Conservation (phyloP, 2,888 invertebrate species). For the Serripes groenlandicus region DNA sequence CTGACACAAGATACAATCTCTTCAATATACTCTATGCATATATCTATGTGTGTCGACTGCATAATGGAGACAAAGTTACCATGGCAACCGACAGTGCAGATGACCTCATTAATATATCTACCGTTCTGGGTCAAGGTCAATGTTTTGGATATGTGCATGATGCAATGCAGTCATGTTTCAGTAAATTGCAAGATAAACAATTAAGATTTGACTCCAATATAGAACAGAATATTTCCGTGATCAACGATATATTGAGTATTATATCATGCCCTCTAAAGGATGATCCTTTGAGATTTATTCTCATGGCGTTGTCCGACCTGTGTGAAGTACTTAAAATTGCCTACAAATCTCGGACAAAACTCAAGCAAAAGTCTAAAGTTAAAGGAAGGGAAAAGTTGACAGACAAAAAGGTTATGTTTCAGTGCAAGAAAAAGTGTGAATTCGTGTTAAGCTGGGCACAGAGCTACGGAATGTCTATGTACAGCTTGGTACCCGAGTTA, state of each 20-base stretch:
- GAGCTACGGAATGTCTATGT: constrained; percentile 75
- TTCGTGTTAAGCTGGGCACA: constrained; percentile 81
- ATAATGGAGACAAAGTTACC: constrained; percentile 91
- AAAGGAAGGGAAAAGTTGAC: not conserved
- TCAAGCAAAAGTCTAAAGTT: constrained; percentile 5
- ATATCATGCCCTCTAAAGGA: constrained; percentile 61
- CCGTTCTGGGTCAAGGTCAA: constrained; percentile 61
- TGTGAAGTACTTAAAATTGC: constrained; percentile 61
- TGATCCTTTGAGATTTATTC: constrained; percentile 58
- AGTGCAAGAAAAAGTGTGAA: constrained; percentile 74
- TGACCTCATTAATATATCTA: constrained; percentile 66
- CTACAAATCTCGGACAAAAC: constrained; percentile 54
- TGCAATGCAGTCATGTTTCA: constrained; percentile 70
- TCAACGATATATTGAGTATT: constrained; percentile 71
- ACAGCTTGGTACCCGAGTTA: constrained; percentile 70
- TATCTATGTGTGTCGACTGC: constrained; percentile 91
- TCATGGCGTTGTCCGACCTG: constrained; percentile 74
- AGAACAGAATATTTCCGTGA: constrained; percentile 68
- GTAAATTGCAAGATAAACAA: constrained; percentile 39
- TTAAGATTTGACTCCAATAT: constrained; percentile 41
- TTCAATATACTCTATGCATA: constrained; percentile 92
- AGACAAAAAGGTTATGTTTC: constrained; percentile 69
- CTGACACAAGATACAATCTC: constrained; percentile 91
- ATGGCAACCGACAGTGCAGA: constrained; percentile 89
- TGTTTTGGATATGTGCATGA: constrained; percentile 65